Conservation (phyloP, 2,797 vertebrate genomes). For the Micromesistius poutassou region DNA sequence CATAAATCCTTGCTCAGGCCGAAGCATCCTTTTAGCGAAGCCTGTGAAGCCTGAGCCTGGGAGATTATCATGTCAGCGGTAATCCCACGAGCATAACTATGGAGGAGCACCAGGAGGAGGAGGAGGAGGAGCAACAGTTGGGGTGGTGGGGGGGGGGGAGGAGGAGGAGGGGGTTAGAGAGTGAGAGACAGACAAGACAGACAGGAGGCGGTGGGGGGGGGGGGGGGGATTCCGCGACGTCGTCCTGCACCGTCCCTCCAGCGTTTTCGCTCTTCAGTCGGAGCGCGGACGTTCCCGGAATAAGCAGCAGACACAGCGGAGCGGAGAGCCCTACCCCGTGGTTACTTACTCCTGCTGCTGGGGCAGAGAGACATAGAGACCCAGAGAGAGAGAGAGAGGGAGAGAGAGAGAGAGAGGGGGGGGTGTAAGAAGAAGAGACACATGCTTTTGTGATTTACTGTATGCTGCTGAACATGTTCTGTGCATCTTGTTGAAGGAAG, state of each 20-base stretch:
- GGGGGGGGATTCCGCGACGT: neutral
- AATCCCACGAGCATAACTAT: slow-evolving; percentile 72
- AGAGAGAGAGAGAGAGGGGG: neutral
- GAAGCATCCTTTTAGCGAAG: slow-evolving; percentile 71
- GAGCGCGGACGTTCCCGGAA: neutral
- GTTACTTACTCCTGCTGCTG: neutral
- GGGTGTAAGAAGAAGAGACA: neutral
- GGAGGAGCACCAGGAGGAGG: slow-evolving; percentile 19
- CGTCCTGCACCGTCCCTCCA: neutral
- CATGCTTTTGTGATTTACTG: slow-evolving; percentile 2
- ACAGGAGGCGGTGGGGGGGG: neutral
- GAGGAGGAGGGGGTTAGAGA: slow-evolving; percentile 51
- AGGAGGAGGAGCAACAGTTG: slow-evolving; percentile 74
- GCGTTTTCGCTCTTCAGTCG: neutral
- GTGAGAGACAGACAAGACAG: neutral
- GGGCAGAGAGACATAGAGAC: neutral
- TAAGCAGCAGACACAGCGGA: neutral
- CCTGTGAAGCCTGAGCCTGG: slow-evolving; percentile 61
- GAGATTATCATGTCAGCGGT: slow-evolving; percentile 76
- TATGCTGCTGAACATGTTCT: neutral
- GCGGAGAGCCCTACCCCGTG: neutral
- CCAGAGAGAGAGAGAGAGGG: neutral
- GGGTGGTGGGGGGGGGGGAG: neutral
- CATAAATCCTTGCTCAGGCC: slow-evolving; percentile 66
- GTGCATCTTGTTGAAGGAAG: neutral